Percentiles rank a stretch among this genome's conserved stretches.
phyloP scores from a whole-genome alignment of 2,113 vertebrate genomes.

The Elachura formosa region DNA sequence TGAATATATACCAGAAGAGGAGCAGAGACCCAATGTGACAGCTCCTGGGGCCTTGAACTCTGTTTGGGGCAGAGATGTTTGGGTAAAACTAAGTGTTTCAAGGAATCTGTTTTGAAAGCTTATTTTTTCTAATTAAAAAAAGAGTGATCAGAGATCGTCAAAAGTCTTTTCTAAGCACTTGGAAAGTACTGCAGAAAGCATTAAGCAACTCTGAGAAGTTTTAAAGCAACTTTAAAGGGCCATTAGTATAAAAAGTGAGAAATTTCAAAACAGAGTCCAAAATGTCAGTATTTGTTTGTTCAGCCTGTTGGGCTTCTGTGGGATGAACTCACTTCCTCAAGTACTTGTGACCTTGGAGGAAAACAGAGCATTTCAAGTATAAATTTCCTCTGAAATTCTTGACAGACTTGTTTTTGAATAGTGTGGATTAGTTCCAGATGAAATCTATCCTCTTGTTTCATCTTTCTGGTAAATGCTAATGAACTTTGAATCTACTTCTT shows the following conservation, averaged over 20 bases:
- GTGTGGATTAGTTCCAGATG: neutral
- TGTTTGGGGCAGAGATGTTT: neutral
- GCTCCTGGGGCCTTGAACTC: neutral
- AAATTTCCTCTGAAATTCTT: conserved; percentile 38
- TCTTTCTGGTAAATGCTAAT: neutral
- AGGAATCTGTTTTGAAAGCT: neutral
- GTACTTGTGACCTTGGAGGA: conserved; percentile 1
- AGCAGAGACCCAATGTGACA: neutral
- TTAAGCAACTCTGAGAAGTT: neutral
- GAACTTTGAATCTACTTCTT: neutral
- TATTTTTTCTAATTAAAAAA: neutral
- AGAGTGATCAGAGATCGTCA: neutral
- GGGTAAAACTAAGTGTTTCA: neutral
- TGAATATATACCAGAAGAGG: conserved; percentile 31
- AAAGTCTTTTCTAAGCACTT: neutral
- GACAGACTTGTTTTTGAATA: conserved; percentile 11
- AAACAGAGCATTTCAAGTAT: neutral
- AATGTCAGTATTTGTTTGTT: neutral
- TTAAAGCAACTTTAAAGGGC: neutral
- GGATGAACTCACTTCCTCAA: neutral
- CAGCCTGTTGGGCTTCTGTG: neutral
- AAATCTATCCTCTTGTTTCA: neutral
- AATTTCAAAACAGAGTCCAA: neutral
- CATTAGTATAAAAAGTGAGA: neutral
- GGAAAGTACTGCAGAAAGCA: neutral